Conservation (phyloP, 2,113 vertebrate species). For the Chaetodon auriga region DNA sequence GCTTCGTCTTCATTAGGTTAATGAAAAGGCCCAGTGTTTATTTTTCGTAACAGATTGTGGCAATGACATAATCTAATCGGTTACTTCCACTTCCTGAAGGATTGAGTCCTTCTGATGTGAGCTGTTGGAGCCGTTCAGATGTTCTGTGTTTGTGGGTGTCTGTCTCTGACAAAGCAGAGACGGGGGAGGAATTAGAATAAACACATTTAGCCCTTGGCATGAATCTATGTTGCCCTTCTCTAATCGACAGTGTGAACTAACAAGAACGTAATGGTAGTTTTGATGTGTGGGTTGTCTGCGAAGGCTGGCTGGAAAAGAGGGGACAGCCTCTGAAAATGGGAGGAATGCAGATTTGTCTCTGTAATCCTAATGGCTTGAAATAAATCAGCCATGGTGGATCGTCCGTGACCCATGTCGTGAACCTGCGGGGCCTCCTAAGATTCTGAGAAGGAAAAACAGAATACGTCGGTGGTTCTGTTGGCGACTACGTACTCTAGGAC, state of each 20-base stretch:
- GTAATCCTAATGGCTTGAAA: constrained; percentile 78
- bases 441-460: constrained; percentile 44
- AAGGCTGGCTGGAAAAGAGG: constrained; percentile 59
- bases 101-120: constrained; percentile 79
- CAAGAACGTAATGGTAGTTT: constrained; percentile 79
- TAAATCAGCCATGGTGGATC: constrained; percentile 81
- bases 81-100: constrained; percentile 86
- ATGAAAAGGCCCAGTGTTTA: constrained; percentile 88
- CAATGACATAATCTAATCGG: constrained; percentile 86
- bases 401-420: constrained; percentile 75
- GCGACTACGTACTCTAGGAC: not conserved
- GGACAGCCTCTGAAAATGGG: constrained; percentile 65
- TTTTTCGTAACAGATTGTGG: constrained; percentile 87
- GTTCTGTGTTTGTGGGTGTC: constrained; percentile 76
- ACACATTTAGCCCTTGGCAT: constrained; percentile 82
- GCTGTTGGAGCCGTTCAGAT: constrained; percentile 75
- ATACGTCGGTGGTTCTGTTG: constrained; percentile 38
- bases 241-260: constrained; percentile 84
- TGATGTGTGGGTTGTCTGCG: constrained; percentile 77
- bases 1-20: constrained; percentile 89
- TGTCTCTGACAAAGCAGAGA: constrained; percentile 78
- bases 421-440: constrained; percentile 72
- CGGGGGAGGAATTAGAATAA: constrained; percentile 81
- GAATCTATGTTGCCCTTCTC: constrained; percentile 79
- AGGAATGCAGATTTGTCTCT: constrained; percentile 75